phyloP scores from a whole-genome alignment of 2,113 vertebrate genomes.

The Hemicordylus capensis region DNA sequence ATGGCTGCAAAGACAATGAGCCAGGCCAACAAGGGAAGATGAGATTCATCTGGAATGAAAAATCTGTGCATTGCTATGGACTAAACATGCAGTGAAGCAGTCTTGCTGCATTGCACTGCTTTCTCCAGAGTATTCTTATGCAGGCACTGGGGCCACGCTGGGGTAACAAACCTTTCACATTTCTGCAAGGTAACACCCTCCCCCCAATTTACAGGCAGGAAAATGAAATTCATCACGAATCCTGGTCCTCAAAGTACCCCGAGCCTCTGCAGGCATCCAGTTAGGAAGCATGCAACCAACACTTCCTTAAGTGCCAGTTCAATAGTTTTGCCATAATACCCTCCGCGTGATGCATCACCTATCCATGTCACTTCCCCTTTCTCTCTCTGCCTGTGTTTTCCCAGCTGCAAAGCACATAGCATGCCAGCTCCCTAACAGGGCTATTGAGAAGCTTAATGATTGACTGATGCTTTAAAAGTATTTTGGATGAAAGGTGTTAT shows the following conservation, averaged over 20 bases:
- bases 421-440: constrained; percentile 35
- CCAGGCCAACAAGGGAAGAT: too few species aligned
- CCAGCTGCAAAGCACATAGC: not conserved
- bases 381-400: constrained; percentile 14
- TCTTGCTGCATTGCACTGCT: too few species aligned
- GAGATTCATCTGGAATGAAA: too few species aligned
- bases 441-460: constrained; percentile 44
- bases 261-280: not conserved
- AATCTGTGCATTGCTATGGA: too few species aligned
- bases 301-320: not conserved
- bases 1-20: too few species aligned
- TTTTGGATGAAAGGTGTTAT: constrained; percentile 37
- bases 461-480: constrained; percentile 48
- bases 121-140: too few species aligned
- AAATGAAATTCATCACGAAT: not conserved
- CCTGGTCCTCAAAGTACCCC: not conserved
- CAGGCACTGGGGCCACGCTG: not conserved
- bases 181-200: not conserved
- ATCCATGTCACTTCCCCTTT: constrained; percentile 15
- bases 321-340: not conserved
- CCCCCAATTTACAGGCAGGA: not conserved
- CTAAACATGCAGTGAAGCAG: too few species aligned
- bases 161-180: too few species aligned
- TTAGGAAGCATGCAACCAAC: not conserved
- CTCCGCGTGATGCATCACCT: not conserved